phyloP scores from a whole-genome alignment of 2,888 invertebrate genomes.

The Baccha elongata region DNA sequence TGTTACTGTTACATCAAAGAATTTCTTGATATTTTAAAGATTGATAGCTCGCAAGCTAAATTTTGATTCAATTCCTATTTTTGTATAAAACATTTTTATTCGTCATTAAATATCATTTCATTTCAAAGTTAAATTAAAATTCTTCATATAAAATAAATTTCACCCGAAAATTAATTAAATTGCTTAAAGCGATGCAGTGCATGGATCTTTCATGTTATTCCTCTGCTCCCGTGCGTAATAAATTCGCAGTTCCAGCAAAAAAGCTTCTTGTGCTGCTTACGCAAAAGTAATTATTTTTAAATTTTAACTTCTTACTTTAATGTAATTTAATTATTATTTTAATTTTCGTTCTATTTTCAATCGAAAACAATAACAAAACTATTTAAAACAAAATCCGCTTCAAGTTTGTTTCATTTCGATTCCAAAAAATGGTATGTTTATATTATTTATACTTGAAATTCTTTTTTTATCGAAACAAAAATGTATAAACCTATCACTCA shows the following conservation, averaged over 20 bases:
- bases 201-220: slow-evolving; percentile 68
- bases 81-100: not conserved
- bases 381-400: slow-evolving; percentile 49
- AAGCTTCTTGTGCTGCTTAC: slow-evolving; percentile 68
- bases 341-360: slow-evolving; percentile 65
- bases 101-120: slow-evolving; percentile 47
- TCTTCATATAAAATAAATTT: slow-evolving; percentile 17
- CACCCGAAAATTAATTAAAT: slow-evolving; percentile 26
- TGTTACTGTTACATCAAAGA: too few species aligned
- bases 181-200: slow-evolving; percentile 72
- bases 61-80: too few species aligned
- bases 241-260: slow-evolving; percentile 58
- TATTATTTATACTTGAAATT: slow-evolving; percentile 43
- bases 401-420: slow-evolving; percentile 72
- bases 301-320: slow-evolving; percentile 34
- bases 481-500: not conserved
- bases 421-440: slow-evolving; percentile 68
- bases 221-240: slow-evolving; percentile 43
- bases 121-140: not conserved
- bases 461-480: slow-evolving; percentile 20
- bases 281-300: slow-evolving; percentile 60
- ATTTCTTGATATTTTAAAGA: too few species aligned
- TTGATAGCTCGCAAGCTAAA: too few species aligned
- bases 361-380: slow-evolving; percentile 34
- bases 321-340: slow-evolving; percentile 56